Base-by-base conservation (phyloP, 1,140 invertebrate species). In the Chironomus striatipennis region DNA sequence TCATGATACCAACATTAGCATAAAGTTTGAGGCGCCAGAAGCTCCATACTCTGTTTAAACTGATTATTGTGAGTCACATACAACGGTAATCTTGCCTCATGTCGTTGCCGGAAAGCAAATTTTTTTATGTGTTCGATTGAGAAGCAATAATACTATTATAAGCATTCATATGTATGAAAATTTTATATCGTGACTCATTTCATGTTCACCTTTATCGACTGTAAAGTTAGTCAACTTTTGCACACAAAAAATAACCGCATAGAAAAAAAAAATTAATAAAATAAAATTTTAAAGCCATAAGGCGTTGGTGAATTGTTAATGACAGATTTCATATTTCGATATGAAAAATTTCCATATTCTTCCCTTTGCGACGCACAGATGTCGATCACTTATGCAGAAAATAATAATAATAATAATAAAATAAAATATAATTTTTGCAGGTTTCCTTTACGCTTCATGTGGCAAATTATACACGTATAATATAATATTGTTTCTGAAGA, bases 351-450 rank as follows among this genome's bases (percentile, higher is more conserved):
- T 34, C 2, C 24, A 57, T 57, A 57, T 57, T 12, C 47, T 57
- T 57, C 9, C 47, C 47, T 57, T 5, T n/a, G 47, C 47, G n/a
- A 57, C 47, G 24, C 9, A 57, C 47, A 57, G 12, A 57, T 57
- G 47, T n/a, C n/a, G 47, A 57, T 5, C 47, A 57, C 12, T n/a
- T 12, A 15, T 57, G 47, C 47, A 15, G 47, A 12, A 57, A 57
- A 57, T 34, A 57, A 57, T 57, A 57, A 47, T 5, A n/a, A 47
- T 47, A 47, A n/a, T 57, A n/a, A 57, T 9, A 47, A 47, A 57
- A 57, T 34, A 57, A 57, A 57, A 57, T n/a, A n/a, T n/a, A n/a
- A n/a, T n/a, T n/a, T 57, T 57, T 57, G 47, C 47, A 57, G 47
- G 47, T 57, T 57, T 57, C 12, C 24, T 57, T 57, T n/a, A 57